Percentiles rank a stretch among this genome's conserved stretches.
Conservation (phyloP, 2,797 vertebrate species). For the Chromobotia macracanthus region DNA sequence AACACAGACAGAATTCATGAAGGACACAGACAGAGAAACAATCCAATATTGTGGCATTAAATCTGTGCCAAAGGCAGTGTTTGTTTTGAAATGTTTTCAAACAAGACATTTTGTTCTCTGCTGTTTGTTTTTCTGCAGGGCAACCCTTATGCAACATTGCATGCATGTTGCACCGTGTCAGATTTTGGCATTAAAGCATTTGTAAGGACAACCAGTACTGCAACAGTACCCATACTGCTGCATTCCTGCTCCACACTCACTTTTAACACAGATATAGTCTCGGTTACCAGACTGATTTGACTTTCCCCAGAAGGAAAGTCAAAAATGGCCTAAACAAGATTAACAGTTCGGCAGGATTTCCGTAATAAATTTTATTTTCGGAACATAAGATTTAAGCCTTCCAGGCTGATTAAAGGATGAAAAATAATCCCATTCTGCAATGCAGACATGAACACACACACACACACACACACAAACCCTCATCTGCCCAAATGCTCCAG, state of each 20-base stretch:
- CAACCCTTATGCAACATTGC: no score
- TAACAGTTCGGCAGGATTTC: background rate
- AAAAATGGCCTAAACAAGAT: slow-evolving; percentile 17
- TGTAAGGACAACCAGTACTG: no score
- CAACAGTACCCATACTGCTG: no score
- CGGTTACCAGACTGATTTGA: background rate
- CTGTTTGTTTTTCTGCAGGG: no score
- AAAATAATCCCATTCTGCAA: slow-evolving; percentile 22
- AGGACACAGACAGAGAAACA: background rate
- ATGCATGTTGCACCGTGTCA: no score
- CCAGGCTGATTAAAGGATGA: slow-evolving; percentile 4
- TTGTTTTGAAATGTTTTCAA: background rate
- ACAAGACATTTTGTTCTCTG: no score
- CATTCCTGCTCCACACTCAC: background rate
- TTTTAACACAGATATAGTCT: background rate
- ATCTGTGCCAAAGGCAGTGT: background rate
- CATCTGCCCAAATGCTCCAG: background rate
- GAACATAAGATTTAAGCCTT: slow-evolving; percentile 18
- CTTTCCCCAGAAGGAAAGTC: background rate
- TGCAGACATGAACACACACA: background rate
- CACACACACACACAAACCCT: no score
- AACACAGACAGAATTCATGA: background rate
- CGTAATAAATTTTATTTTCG: background rate
- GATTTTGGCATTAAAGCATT: no score
- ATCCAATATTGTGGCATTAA: background rate